Evolutionary conservation across 2,888 invertebrate species (phyloP), one percentile per base, ranked within the genome.

Genomic region (Thelaira solivaga): DNA sequence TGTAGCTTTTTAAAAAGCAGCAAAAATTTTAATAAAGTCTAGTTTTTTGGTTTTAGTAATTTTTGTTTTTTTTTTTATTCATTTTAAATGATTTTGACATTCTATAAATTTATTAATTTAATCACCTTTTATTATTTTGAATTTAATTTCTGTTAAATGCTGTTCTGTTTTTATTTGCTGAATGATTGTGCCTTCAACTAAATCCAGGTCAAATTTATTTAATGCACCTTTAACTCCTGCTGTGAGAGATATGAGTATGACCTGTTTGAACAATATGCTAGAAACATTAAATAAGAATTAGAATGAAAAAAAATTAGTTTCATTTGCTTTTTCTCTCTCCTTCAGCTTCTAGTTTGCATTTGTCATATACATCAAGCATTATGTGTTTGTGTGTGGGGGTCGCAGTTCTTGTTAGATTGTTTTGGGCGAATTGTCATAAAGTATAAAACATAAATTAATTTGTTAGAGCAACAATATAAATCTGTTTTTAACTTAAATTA

Each of bases 161-260:
- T 24, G 24, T 18, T 1, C n/a, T n/a, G n/a, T n/a, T n/a, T n/a
- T n/a, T n/a, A n/a, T n/a, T n/a, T n/a, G n/a, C 11, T 7, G 16
- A 39, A 36, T 8, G 47, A 4, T 41, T 41, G 31, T 51, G 45
- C n/a, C 8, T 20, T 34, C 7, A 59, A 65, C 18, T 10, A 8
- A 39, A 68, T 55, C 62, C 68, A 75, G 55, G 47, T 62, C 62
- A 68, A 13, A 55, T 55, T 45, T n/a, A 51, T 41, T 36, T 39
- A 18, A 62, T 51, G 22, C 49, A 61, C 53, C 61, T 59, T 57
- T 36, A 41, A 22, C 31, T 31, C 31, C 53, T 61, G 53, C 43
- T 55, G 55, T 18, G 26, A 20, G 29, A 20, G 29, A 8, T 43
- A 13, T 20, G 20, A 31, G 8, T 36, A 2, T 43, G 43, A 22